Evolutionary conservation across 1,140 invertebrate species (phyloP), one percentile per base, ranked within the genome.

Genomic region (Oryzaephilus surinamensis): DNA sequence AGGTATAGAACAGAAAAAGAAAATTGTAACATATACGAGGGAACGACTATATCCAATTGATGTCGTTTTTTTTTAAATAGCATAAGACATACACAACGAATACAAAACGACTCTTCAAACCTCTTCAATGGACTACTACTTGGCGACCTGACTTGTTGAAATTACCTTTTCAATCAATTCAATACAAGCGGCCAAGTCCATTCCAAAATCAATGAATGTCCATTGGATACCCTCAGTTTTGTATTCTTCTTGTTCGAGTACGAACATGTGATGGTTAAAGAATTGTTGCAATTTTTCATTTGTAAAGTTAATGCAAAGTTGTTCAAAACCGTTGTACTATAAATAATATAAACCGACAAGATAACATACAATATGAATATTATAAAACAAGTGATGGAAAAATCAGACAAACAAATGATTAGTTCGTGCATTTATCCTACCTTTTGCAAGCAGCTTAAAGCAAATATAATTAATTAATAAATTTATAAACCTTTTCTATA

Each of bases 201-300:
- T 92, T 71, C 90, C 91, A 66, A 95, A 94, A 76, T 94, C 89
- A 73, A 94, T 93, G 71, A 94, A 94, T 56, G 78, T 77, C 90
- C 90, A 94, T 57, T 86, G 74, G 69, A 95, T 94, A 58, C 84
- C 85, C 69, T 93, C 88, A 61, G 73, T 79, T 64, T 88, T 91
- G 75, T 96, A 96, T 62, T 95, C 91, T 71, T 92, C 87, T 81
- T 93, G 88, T 71, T 95, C 91, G 61, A 94, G 76, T 48, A 94
- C 88, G 69, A 95, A 94, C 90, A 94, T 95, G 77, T 92, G 86
- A 70, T 94, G 89, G 71, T 94, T 94, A 80, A 94, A 94, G 76
- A 94, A 94, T 71, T 94, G 89, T 72, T 95, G 90, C 46, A 94
- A 76, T 71, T 92, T 89, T 66, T 95, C 90, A 67, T 95, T 95